Conservation (phyloP, 2,797 vertebrate genomes). For the Siniperca obscura region DNA sequence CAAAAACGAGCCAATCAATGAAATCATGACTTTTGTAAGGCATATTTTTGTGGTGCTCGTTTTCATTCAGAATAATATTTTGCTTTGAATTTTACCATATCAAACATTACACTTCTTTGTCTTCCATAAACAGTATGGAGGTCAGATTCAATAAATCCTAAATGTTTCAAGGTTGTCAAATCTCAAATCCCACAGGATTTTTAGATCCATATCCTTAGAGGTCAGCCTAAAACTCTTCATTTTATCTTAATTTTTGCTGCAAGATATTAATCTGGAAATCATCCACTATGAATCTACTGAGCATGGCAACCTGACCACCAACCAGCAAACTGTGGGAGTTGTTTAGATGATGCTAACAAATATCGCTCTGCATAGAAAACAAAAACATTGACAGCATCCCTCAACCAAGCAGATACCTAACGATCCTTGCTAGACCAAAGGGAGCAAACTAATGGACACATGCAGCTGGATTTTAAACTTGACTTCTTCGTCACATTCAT, state of each 20-base stretch:
- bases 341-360: slow-evolving; percentile 6
- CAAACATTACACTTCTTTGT: background rate
- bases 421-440: background rate
- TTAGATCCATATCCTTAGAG: background rate
- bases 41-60: no score
- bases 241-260: background rate
- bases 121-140: background rate
- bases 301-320: slow-evolving; percentile 2
- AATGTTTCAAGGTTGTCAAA: background rate
- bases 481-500: slow-evolving; percentile 2
- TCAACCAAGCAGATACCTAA: background rate
- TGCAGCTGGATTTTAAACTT: background rate
- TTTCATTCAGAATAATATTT: no score
- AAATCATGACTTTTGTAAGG: no score
- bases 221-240: background rate
- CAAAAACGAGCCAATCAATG: no score
- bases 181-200: background rate
- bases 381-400: background rate
- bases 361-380: slow-evolving; percentile 7
- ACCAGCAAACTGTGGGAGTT: slow-evolving; percentile 8
- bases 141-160: background rate
- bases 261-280: no score
- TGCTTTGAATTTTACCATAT: background rate
- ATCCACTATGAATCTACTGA: no score
- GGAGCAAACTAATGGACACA: background rate